These are phyloP conservation scores for Hypselothyrea guttata DNA, from an alignment of 2,888 invertebrate genomes.

Conservation along the genomic window DNA sequence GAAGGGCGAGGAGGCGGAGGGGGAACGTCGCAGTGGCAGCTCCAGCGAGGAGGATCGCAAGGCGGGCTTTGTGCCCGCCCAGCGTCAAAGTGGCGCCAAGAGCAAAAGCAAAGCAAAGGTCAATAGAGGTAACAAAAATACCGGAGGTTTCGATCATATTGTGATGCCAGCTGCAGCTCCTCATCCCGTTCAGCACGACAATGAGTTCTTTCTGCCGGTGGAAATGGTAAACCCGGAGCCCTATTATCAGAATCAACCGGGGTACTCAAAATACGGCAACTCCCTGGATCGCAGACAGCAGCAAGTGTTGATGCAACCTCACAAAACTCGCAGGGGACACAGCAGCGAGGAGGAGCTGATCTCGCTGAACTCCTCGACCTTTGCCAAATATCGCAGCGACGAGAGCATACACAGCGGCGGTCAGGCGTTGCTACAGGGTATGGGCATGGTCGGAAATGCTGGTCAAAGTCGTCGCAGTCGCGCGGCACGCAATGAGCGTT, in stretches of 20 bases:
- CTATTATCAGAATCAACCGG: conserved; percentile 69
- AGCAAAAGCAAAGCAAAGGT: conserved; percentile 31
- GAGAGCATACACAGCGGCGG: conserved; percentile 86
- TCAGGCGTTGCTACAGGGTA: conserved; percentile 40
- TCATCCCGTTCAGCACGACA: conserved; percentile 67
- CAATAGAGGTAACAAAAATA: conserved; percentile 16
- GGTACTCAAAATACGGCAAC: conserved; percentile 69
- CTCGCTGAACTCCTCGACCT: conserved; percentile 87
- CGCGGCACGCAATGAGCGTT: conserved; percentile 90
- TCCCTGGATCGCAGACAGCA: conserved; percentile 73
- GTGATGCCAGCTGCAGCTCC: conserved; percentile 76
- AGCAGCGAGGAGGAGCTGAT: conserved; percentile 83
- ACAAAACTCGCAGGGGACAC: conserved; percentile 65
- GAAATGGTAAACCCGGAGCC: conserved; percentile 71
- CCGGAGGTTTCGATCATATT: conserved; percentile 85
- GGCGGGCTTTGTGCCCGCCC: conserved; percentile 80
- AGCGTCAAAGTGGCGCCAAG: conserved; percentile 68
- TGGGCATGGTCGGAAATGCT: no score
- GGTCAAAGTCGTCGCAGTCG: conserved; percentile 86
- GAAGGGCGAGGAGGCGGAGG: conserved; percentile 83
- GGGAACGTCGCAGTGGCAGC: conserved; percentile 76
- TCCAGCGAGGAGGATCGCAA: conserved; percentile 82
- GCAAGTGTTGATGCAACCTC: conserved; percentile 6
- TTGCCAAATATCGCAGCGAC: conserved; percentile 87
- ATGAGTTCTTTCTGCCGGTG: conserved; percentile 81